phyloP scores from a whole-genome alignment of 2,888 invertebrate species.

The Callyntrura guangdongensis region DNA sequence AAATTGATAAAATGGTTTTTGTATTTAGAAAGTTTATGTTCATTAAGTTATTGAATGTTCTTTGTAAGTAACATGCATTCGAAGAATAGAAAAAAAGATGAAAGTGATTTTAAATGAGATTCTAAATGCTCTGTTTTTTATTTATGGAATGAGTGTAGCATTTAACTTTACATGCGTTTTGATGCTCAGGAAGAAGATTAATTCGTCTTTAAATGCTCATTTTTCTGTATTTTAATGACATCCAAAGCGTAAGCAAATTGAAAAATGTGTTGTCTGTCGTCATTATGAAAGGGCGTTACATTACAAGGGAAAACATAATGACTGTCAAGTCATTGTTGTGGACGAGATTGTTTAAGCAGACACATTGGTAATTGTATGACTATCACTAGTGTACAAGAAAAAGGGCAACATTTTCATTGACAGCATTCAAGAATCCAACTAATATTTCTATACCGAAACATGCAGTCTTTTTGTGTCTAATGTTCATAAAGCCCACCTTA shows the following conservation, averaged over 20 bases:
- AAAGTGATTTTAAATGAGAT: slow-evolving; percentile 69
- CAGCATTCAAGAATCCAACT: too few relatives aligned
- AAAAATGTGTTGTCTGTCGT: neutral
- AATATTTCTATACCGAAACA: too few relatives aligned
- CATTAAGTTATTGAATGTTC: slow-evolving; percentile 59
- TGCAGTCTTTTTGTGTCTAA: too few relatives aligned
- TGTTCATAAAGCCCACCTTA: too few relatives aligned
- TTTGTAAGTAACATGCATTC: neutral
- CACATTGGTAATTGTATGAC: too few relatives aligned
- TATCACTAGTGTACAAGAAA: too few relatives aligned
- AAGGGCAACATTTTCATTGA: too few relatives aligned
- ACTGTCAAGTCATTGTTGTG: neutral
- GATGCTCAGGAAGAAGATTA: neutral
- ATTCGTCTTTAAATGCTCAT: neutral
- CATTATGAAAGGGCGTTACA: neutral
- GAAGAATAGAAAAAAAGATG: neutral
- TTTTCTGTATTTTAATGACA: neutral
- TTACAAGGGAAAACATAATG: slow-evolving; percentile 2
- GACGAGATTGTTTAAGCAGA: too few relatives aligned
- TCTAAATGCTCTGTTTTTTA: slow-evolving; percentile 7
- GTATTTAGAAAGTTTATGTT: slow-evolving; percentile 74
- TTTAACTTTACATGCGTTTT: slow-evolving; percentile 8
- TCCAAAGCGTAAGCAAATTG: neutral
- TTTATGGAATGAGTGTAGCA: too few relatives aligned
- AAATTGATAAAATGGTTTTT: slow-evolving; percentile 71